Evolutionary conservation across 23 tunicate genomes (phyloP), one percentile per base, ranked within the genome.

Genomic region (Botrylloides violaceus): DNA sequence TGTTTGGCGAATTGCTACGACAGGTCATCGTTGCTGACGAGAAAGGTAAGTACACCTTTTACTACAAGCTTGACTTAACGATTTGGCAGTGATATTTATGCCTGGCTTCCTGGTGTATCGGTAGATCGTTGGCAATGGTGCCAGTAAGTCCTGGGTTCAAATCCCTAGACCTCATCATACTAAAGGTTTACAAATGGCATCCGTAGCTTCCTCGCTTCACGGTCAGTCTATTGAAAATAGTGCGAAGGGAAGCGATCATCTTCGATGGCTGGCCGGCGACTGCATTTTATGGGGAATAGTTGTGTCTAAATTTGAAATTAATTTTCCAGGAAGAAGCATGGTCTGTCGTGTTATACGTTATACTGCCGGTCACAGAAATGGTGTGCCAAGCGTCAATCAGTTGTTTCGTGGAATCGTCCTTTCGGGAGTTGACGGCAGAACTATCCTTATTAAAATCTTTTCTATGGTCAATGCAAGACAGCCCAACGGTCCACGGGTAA

Each of bases 1-100:
- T 87, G 58, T 87, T 87, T 61, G 70, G 70, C 6, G 95, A 87
- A 58, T 55, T 87, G 25, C n/a, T 87, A 75, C 64, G 78, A 3
- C 95, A 87, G 71, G 47, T 76, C 43, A 53, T 71, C 6, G 28
- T 68, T 4, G n/a, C 65, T 18, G 59, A 79, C 15, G 58, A 32
- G 22, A 34, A 58, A 58, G 84, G 84, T 79, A 79, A n/a, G n/a
- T n/a, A n/a, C n/a, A n/a, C n/a, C 21, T 49, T 19, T 19, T 49
- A 49, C n/a, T n/a, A n/a, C n/a, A n/a, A n/a, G n/a, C n/a, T n/a
- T n/a, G n/a, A n/a, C n/a, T n/a, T n/a, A n/a, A n/a, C n/a, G n/a
- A n/a, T n/a, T n/a, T n/a, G n/a, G n/a, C n/a, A n/a, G n/a, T n/a
- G n/a, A n/a, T n/a, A n/a, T n/a, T n/a, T n/a, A n/a, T n/a, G n/a